These are phyloP conservation scores for Gymnothorax reevesii DNA, from an alignment of 2,797 vertebrate species.

Conservation along the genomic window DNA sequence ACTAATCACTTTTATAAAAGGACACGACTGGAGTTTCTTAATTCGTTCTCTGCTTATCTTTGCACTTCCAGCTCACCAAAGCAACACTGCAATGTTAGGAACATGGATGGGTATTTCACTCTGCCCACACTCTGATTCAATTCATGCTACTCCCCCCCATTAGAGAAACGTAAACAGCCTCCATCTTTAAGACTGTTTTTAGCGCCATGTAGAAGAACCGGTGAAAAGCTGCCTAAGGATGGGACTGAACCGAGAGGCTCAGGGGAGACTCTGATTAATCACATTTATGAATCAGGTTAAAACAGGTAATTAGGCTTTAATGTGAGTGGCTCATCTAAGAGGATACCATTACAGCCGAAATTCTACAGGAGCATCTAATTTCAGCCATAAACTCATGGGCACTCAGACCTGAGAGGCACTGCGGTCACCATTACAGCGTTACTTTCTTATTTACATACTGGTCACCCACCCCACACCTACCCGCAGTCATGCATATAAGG, in stretches of 20 bases:
- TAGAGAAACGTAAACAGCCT: not conserved
- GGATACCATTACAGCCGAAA: not conserved
- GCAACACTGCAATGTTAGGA: not conserved
- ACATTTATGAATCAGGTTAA: not conserved
- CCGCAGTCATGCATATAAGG: too few species aligned
- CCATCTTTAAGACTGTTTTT: not conserved
- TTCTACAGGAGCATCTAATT: not conserved
- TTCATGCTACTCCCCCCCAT: not conserved
- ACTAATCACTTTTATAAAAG: conserved; percentile 38
- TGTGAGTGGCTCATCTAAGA: not conserved
- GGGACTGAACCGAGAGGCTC: not conserved
- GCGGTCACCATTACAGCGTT: not conserved
- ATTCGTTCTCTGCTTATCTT: conserved; percentile 17
- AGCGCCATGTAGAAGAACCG: not conserved
- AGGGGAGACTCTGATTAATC: not conserved
- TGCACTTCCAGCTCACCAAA: conserved; percentile 19
- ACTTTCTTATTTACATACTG: not conserved
- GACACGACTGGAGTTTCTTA: conserved; percentile 31
- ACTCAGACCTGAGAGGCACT: too few species aligned
- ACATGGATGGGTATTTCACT: not conserved
- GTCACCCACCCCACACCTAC: too few species aligned
- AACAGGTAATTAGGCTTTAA: not conserved
- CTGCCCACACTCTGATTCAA: not conserved
- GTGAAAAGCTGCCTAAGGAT: not conserved
- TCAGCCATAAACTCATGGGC: not conserved